phyloP scores from a whole-genome alignment of 64 coral and sea anemone genomes.

The Montipora capricornis region DNA sequence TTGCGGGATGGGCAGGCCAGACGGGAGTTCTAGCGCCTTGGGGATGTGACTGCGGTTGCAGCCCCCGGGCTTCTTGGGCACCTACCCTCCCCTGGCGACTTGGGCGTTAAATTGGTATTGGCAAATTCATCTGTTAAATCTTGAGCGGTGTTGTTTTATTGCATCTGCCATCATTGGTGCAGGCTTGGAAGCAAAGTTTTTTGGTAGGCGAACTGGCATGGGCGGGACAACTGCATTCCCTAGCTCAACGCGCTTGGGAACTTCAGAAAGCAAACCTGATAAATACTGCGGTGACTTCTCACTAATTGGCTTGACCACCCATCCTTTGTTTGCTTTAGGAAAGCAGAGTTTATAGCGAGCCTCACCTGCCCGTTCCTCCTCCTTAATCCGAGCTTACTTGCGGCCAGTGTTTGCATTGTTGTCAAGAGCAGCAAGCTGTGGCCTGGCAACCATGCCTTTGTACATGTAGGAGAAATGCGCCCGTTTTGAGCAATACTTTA shows the following conservation, averaged over 20 bases:
- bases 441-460: not conserved
- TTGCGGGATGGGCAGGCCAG: too few relatives aligned
- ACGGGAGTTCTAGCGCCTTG: too few relatives aligned
- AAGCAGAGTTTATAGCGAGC: constrained; percentile 38
- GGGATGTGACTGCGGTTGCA: too few relatives aligned
- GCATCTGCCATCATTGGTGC: not conserved
- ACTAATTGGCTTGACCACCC: constrained; percentile 26
- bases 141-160: not conserved
- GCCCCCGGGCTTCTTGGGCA: too few relatives aligned
- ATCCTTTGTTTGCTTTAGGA: constrained; percentile 50
- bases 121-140: not conserved
- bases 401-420: not conserved
- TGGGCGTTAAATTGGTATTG: too few relatives aligned
- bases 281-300: constrained; percentile 8
- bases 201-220: not conserved
- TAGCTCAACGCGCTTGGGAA: not conserved
- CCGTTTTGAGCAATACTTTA: not conserved
- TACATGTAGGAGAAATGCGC: not conserved
- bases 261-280: constrained; percentile 8
- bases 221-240: not conserved
- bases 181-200: not conserved
- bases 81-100: too few relatives aligned
- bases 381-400: constrained; percentile 18
- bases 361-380: constrained; percentile 18
- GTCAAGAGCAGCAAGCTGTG: not conserved